phyloP scores from a whole-genome alignment of 2,797 vertebrate genomes.

The Neosilurus hyrtlii region DNA sequence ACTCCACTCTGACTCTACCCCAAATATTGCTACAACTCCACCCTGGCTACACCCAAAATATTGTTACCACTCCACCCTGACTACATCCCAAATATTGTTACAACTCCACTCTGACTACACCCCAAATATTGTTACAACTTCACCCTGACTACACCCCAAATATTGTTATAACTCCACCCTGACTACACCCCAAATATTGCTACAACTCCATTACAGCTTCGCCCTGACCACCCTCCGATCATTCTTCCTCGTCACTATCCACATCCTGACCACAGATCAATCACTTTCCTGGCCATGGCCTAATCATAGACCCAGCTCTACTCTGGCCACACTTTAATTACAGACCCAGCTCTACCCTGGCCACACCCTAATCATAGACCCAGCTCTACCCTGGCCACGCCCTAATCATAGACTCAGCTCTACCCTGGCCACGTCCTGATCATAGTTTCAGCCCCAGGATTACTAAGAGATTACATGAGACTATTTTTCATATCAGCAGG shows the following conservation, averaged over 20 bases:
- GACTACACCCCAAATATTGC: neutral
- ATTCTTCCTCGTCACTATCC: neutral
- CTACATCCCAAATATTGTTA: neutral
- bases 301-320: neutral
- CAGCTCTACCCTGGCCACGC: neutral
- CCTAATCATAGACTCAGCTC: neutral
- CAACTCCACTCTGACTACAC: neutral
- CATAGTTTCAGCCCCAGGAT: no score
- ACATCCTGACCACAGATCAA: neutral
- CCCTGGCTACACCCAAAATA: neutral
- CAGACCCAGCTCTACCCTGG: neutral
- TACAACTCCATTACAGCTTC: no score
- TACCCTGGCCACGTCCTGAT: neutral
- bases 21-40: no score
- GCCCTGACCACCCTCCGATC: neutral
- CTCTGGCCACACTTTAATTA: neutral
- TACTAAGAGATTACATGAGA: neutral
- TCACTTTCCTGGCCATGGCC: neutral
- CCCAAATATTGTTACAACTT: neutral
- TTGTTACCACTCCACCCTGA: neutral
- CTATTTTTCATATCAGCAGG: neutral
- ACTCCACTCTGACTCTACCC: no score
- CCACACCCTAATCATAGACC: neutral
- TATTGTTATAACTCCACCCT: neutral
- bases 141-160: neutral